phyloP scores from a whole-genome alignment of 92 coral and sea anemone species.

The Muricea muricata region DNA sequence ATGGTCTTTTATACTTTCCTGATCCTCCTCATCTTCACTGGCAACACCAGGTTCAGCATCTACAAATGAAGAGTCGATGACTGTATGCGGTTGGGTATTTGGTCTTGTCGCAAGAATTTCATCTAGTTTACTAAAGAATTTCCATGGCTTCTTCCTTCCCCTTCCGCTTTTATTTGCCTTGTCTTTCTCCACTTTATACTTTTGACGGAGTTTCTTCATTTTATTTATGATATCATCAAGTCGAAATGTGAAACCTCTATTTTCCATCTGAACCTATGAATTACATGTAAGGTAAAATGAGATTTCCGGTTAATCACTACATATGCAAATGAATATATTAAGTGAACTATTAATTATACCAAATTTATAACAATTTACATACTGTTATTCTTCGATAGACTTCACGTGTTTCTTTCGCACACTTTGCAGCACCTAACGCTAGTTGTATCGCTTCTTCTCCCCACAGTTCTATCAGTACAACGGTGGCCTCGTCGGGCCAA shows the following conservation, averaged over 20 bases:
- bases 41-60: not conserved
- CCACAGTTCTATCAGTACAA: conserved; percentile 54
- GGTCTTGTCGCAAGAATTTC: not conserved
- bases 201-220: conserved; percentile 63
- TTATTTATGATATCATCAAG: conserved; percentile 56
- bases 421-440: conserved; percentile 48
- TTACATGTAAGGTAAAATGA: not conserved
- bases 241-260: conserved; percentile 26
- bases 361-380: too few species aligned
- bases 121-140: conserved; percentile 48
- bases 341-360: too few species aligned
- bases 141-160: conserved; percentile 52
- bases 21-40: not conserved
- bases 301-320: too few species aligned
- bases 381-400: conserved; percentile 52
- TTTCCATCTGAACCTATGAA: conserved; percentile 47
- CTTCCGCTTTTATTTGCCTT: conserved; percentile 48
- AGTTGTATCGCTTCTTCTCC: conserved; percentile 62
- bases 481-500: conserved; percentile 61
- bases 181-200: too few species aligned
- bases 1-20: not conserved
- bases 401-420: conserved; percentile 57
- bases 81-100: not conserved
- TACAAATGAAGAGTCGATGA: not conserved
- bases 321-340: too few species aligned